Base-by-base conservation (phyloP, 1,140 invertebrate species). In the Thereuonema tuberculata region DNA sequence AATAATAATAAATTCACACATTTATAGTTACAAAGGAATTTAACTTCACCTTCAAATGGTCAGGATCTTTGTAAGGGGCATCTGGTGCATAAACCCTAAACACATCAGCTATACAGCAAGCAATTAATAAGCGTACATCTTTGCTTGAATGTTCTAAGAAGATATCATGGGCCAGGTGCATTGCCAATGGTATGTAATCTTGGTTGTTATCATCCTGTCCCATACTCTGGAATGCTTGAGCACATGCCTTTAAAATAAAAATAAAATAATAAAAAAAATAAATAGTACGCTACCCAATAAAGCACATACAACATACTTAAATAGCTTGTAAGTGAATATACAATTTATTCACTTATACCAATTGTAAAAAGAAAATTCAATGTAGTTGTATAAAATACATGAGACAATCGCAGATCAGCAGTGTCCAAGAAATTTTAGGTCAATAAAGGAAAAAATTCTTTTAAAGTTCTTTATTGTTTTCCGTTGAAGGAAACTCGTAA, bases 11-110 rank as follows among this genome's bases (percentile, higher is more conserved):
- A 37, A 37, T 37, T 9, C 5, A 37, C 31, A 37, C 5, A 37
- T 17, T 9, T 17, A 37, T 37, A 37, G 17, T 37, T 20, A 59
- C 37, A 20, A 1, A 57, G 59, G 31, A 25, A 56, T 56, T 1
- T 2, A 23, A 27, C 59, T 64, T 61, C 68, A 82, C 80, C 74
- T 87, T 89, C 53, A 97, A 84, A 76, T 94, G 89, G 58, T 92
- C 87, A 31, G 87, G 83, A 72, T 97, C 92, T 75, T 93, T 95
- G 71, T 96, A 98, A 0, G 94, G 94, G 60, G 93, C 93, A 72
- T 97, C 93, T n/a, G 94, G 93, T 9, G 93, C 93, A 76, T 95
- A 98, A n/a, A 98, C 90, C 62, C 94, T 76, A 43, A 98, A 81
- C 24, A 98, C 90, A 76, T 98, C 94, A 26, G 94, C 94, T 67